Evolutionary conservation across 2,797 vertebrate genomes (phyloP).

Genomic region (Lateolabrax maculatus): DNA sequence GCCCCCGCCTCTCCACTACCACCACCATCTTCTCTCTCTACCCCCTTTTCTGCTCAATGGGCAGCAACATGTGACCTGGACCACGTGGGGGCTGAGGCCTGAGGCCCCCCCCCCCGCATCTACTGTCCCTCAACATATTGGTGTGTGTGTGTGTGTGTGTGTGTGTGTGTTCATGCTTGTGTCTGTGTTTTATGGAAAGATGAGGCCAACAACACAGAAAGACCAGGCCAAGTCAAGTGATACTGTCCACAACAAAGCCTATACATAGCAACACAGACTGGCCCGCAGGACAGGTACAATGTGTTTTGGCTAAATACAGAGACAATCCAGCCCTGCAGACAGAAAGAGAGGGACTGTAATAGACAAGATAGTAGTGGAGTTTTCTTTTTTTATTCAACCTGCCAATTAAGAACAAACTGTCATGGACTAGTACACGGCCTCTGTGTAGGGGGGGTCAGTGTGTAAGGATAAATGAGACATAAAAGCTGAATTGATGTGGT

Average conservation of each 20-base stretch:
- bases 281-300: conserved; percentile 65
- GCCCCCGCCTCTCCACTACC: conserved; percentile 14
- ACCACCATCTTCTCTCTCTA: conserved; percentile 28
- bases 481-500: conserved; percentile 20
- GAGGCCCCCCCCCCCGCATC: conserved; percentile 41
- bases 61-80: conserved; percentile 68
- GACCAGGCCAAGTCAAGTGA: conserved; percentile 68
- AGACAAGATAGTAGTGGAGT: conserved; percentile 41
- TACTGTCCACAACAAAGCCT: conserved; percentile 70
- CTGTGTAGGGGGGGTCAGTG: not conserved
- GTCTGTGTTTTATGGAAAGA: conserved; percentile 64
- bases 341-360: conserved; percentile 31
- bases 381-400: conserved; percentile 33
- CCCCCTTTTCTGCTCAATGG: conserved; percentile 58
- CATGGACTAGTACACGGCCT: conserved; percentile 22
- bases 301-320: conserved; percentile 73
- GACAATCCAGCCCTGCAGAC: conserved; percentile 50
- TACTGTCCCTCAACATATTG: conserved; percentile 54
- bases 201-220: conserved; percentile 53
- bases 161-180: conserved; percentile 27
- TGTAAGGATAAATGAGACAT: conserved; percentile 18
- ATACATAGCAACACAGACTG: conserved; percentile 72
- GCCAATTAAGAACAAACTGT: conserved; percentile 25
- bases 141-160: conserved; percentile 35
- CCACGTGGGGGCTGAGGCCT: conserved; percentile 51